A percentile compares a stretch with the other conserved stretches of the same genome.
phyloP scores from a whole-genome alignment of 92 coral and sea anemone species.

The Zoanthus sansibaricus region DNA sequence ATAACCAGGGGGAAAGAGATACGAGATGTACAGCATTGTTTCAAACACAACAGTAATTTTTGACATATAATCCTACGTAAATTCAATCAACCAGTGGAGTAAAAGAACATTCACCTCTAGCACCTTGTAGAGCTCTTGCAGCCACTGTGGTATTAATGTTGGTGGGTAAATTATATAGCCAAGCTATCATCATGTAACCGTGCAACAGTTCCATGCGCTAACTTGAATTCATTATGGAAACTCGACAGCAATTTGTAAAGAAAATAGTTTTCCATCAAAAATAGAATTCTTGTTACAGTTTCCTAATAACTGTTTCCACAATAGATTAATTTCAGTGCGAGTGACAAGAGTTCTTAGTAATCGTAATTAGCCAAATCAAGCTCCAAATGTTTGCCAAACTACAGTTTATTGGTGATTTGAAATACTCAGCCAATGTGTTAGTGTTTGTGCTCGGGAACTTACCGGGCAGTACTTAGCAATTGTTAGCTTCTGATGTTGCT shows the following conservation, averaged over 20 bases:
- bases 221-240: background rate
- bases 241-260: background rate
- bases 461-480: background rate
- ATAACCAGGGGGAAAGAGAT: background rate
- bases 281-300: background rate
- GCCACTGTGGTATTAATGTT: background rate
- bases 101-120: background rate
- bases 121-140: background rate
- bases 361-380: too few species aligned
- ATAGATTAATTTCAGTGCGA: background rate
- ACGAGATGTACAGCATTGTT: background rate
- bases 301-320: background rate
- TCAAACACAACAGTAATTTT: background rate
- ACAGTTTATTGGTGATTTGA: background rate
- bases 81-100: background rate
- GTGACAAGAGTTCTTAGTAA: background rate
- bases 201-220: background rate
- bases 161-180: background rate
- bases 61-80: slow-evolving; percentile 19
- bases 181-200: background rate
- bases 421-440: background rate
- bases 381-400: too few species aligned
- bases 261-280: background rate
- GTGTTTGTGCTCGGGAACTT: background rate
- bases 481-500: background rate